Evolutionary conservation across 2,888 invertebrate genomes (phyloP).

Genomic region (Tetramorium bicarinatum): DNA sequence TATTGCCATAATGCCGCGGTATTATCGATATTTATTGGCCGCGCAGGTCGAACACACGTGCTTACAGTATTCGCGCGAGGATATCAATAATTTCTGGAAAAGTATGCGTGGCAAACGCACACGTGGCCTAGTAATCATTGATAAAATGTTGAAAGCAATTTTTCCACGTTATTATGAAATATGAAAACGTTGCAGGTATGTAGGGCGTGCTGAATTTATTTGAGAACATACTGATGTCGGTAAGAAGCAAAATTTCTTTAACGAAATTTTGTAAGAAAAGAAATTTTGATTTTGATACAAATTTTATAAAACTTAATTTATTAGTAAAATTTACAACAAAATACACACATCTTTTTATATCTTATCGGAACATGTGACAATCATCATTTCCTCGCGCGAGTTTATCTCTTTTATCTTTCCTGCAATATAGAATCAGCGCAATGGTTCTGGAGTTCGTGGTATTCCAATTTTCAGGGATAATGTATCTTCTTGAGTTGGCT

Average conservation of each 20-base stretch:
- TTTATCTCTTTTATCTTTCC: constrained; percentile 47
- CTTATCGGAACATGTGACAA: constrained; percentile 7
- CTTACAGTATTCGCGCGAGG: constrained; percentile 58
- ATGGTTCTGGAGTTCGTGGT: constrained; percentile 68
- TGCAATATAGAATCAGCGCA: constrained; percentile 61
- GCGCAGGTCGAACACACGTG: constrained; percentile 73
- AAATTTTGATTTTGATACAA: background rate
- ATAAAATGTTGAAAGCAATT: constrained; percentile 75
- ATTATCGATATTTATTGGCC: constrained; percentile 84
- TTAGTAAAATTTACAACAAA: background rate
- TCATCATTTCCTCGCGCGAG: too few relatives aligned
- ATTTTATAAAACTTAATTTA: background rate
- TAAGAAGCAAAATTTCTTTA: background rate
- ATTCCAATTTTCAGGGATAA: constrained; percentile 80
- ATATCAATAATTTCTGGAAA: constrained; percentile 34
- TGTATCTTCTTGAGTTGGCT: constrained; percentile 81
- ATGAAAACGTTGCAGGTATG: constrained; percentile 1
- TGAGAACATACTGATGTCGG: background rate
- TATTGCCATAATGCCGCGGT: constrained; percentile 81
- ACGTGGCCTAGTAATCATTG: constrained; percentile 62
- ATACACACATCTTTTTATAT: background rate
- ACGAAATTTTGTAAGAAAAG: background rate
- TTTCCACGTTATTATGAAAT: constrained; percentile 73
- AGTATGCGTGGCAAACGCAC: constrained; percentile 33
- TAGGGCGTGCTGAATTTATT: background rate